Conservation (phyloP, 2,113 vertebrate genomes). For the Terrapene triunguis region DNA sequence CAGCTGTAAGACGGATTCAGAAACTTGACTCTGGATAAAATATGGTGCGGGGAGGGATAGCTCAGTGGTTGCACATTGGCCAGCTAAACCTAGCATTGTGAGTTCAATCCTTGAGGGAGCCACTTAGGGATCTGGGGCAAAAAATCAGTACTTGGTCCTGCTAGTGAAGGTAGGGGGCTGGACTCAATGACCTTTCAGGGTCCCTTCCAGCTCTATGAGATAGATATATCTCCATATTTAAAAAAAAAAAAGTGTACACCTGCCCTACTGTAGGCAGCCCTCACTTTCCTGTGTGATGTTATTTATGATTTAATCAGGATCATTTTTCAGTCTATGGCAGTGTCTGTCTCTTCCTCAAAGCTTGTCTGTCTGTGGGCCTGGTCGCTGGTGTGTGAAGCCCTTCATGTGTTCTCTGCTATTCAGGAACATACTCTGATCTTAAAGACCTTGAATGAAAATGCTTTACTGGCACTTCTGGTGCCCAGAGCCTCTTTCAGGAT, state of each 20-base stretch:
- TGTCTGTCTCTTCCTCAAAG: constrained; percentile 45
- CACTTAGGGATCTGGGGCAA: not conserved
- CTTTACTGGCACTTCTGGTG: not conserved
- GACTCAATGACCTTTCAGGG: too few relatives aligned
- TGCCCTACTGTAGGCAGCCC: not conserved
- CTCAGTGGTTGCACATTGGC: too few relatives aligned
- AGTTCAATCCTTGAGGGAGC: too few relatives aligned
- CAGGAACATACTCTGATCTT: not conserved
- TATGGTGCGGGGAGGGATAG: not conserved
- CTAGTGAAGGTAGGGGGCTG: too few relatives aligned
- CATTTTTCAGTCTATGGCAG: constrained; percentile 43
- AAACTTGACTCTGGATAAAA: constrained; percentile 1
- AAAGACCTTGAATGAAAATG: not conserved
- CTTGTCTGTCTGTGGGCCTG: constrained; percentile 33
- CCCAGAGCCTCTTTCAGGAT: not conserved
- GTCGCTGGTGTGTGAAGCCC: not conserved
- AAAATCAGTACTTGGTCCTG: too few relatives aligned
- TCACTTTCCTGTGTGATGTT: not conserved
- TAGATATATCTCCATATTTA: too few relatives aligned
- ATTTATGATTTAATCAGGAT: not conserved
- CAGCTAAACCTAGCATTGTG: too few relatives aligned
- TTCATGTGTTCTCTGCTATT: constrained; percentile 12
- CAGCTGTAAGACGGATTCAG: not conserved
- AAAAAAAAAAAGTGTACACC: not conserved
- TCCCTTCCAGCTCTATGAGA: too few relatives aligned